Conservation (phyloP, 2,113 vertebrate species). For the Bubo bubo region DNA sequence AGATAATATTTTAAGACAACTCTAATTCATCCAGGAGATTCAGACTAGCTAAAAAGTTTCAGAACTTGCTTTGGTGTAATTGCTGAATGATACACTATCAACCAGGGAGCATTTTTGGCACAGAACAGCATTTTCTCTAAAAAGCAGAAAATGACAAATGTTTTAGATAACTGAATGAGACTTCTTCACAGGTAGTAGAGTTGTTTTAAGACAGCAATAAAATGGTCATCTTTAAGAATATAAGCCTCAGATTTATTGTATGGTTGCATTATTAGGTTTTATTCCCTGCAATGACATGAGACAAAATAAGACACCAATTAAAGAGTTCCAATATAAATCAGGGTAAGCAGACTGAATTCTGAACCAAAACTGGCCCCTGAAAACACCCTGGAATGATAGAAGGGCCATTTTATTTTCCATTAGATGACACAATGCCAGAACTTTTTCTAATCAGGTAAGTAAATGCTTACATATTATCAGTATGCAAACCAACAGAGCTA, state of each 20-base stretch:
- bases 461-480: neutral
- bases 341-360: neutral
- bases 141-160: slow-evolving; percentile 59
- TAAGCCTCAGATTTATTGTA: slow-evolving; percentile 40
- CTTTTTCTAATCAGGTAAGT: neutral
- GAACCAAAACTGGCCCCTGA: neutral
- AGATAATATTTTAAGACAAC: slow-evolving; percentile 13
- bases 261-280: neutral
- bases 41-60: slow-evolving; percentile 22
- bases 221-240: slow-evolving; percentile 43
- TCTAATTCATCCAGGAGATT: slow-evolving; percentile 31
- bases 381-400: neutral
- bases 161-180: slow-evolving; percentile 44
- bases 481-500: neutral
- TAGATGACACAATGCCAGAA: neutral
- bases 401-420: neutral
- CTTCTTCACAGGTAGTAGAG: slow-evolving; percentile 62
- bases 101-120: slow-evolving; percentile 44
- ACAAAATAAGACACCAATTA: slow-evolving; percentile 41
- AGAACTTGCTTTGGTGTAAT: slow-evolving; percentile 45
- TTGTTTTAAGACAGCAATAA: slow-evolving; percentile 64
- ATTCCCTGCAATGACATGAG: slow-evolving; percentile 20
- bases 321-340: slow-evolving; percentile 41
- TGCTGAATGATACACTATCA: slow-evolving; percentile 54
- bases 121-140: slow-evolving; percentile 37